Percentiles rank a stretch among this genome's conserved stretches.
phyloP scores from a whole-genome alignment of 2,113 vertebrate genomes.

The Cyprinus carpio region DNA sequence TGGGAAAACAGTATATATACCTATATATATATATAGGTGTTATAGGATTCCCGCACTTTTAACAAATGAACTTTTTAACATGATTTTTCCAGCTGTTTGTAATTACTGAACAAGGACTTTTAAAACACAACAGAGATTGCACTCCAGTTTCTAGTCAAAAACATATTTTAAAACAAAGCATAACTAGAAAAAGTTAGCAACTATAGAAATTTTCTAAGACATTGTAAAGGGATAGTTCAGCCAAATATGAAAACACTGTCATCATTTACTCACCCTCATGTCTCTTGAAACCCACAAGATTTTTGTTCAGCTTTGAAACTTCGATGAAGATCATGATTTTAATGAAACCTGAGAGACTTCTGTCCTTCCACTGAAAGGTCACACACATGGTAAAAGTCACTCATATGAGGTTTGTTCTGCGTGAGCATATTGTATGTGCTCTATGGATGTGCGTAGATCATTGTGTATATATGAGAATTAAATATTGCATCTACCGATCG shows the following conservation, averaged over 20 bases:
- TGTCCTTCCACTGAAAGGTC: background rate
- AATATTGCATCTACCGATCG: background rate
- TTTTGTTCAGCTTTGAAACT: background rate
- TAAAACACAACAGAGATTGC: background rate
- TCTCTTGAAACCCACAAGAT: background rate
- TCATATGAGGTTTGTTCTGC: background rate
- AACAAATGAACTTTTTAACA: background rate
- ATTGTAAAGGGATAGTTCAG: background rate
- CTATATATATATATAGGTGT: no score
- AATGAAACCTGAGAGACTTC: background rate
- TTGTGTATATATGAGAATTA: no score
- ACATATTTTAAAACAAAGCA: background rate
- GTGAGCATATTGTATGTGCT: no score
- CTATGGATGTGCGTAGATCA: no score
- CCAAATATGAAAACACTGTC: background rate
- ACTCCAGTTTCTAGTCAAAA: background rate
- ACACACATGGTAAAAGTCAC: background rate
- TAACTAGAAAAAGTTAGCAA: background rate
- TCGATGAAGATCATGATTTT: background rate
- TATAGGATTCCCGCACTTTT: no score
- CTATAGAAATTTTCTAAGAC: background rate
- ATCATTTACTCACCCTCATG: background rate
- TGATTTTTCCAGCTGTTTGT: background rate
- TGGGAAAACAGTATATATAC: background rate
- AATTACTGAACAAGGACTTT: background rate